These are phyloP conservation scores for Pheosia tremula DNA, from an alignment of 2,888 invertebrate species.

Conservation along the genomic window DNA sequence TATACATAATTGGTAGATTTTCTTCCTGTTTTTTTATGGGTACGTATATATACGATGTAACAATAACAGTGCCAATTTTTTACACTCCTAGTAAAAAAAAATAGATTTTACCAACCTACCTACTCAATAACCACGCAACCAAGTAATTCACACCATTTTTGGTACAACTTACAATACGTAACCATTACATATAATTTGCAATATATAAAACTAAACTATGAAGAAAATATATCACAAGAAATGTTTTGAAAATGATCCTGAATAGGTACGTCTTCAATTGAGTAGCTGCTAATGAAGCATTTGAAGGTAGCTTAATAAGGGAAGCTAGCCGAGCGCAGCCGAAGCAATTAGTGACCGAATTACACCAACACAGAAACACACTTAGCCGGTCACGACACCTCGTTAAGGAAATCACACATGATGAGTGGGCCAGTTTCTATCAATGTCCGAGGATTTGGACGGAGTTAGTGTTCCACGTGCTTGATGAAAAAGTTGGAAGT, in stretches of 20 bases:
- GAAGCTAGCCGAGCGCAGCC: neutral
- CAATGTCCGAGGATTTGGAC: neutral
- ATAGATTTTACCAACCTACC: no score
- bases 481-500: neutral
- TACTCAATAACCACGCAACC: no score
- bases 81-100: no score
- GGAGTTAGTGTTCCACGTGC: neutral
- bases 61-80: no score
- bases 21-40: no score
- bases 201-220: no score
- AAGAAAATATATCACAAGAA: no score
- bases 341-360: slow-evolving; percentile 3
- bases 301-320: slow-evolving; percentile 3
- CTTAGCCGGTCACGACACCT: slow-evolving; percentile 5
- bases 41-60: no score
- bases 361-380: slow-evolving; percentile 7
- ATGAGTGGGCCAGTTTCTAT: slow-evolving; percentile 4
- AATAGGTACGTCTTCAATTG: neutral
- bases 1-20: no score
- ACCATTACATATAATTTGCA: no score
- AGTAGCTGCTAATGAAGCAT: slow-evolving; percentile 7
- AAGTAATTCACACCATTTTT: no score
- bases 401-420: slow-evolving; percentile 8
- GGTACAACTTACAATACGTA: no score
- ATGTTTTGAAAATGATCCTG: neutral